phyloP scores from a whole-genome alignment of 1,140 invertebrate species.

The Drosophila watanabei region DNA sequence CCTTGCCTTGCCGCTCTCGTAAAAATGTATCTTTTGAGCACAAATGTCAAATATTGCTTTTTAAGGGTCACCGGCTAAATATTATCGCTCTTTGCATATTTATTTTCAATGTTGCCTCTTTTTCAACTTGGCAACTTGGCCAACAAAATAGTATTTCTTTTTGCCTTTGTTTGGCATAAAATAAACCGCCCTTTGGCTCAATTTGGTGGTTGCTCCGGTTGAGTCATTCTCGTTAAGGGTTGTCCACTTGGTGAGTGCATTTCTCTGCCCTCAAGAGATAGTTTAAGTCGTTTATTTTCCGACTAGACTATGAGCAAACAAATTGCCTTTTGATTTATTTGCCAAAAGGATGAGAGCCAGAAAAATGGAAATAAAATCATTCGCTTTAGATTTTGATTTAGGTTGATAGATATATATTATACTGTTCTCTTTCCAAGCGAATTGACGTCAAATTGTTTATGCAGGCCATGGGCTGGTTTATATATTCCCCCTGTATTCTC shows the following conservation, averaged over 20 bases:
- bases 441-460: conserved; percentile 82
- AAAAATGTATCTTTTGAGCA: conserved; percentile 79
- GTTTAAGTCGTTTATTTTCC: conserved; percentile 22
- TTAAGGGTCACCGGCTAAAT: conserved; percentile 77
- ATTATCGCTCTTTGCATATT: conserved; percentile 54
- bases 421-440: conserved; percentile 27
- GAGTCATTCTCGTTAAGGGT: conserved; percentile 57
- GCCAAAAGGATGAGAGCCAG: background rate
- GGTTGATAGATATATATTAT: conserved; percentile 42
- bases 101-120: conserved; percentile 57
- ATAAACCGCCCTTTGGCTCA: conserved; percentile 48
- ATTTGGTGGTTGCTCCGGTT: conserved; percentile 32
- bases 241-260: conserved; percentile 53
- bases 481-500: conserved; percentile 19
- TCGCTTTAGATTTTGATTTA: conserved; percentile 41
- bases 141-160: conserved; percentile 24
- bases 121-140: conserved; percentile 35
- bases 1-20: conserved; percentile 20
- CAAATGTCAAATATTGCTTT: conserved; percentile 83
- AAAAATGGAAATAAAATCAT: conserved; percentile 18
- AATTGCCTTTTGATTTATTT: conserved; percentile 42
- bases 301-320: conserved; percentile 24
- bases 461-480: conserved; percentile 60
- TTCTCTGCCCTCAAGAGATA: conserved; percentile 14
- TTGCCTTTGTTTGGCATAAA: conserved; percentile 31